Percentiles rank a stretch among this genome's conserved stretches.
Conservation (phyloP, 2,888 invertebrate genomes). For the Hartigia nigra region DNA sequence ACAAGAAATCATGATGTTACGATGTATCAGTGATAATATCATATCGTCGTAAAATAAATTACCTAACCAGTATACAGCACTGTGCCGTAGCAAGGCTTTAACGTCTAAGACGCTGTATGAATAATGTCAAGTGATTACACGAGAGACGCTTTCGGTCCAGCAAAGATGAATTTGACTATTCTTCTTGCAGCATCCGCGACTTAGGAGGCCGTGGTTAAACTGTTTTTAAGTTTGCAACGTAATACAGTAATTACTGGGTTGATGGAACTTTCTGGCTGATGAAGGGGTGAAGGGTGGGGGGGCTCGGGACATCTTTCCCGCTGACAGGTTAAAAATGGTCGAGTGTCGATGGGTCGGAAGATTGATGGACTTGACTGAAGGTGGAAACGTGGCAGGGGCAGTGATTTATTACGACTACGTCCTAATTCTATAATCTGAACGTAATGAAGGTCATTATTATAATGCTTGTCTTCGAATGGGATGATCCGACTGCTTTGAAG, state of each 20-base stretch:
- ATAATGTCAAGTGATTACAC: neutral
- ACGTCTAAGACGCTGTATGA: neutral
- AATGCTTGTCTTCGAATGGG: constrained; percentile 59
- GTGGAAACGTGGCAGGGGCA: constrained; percentile 17
- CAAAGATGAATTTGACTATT: neutral
- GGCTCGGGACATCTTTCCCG: neutral
- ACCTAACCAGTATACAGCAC: neutral
- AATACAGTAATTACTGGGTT: constrained; percentile 1
- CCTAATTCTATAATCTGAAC: constrained; percentile 60
- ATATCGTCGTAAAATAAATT: neutral
- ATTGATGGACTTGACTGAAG: neutral
- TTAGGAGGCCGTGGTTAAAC: neutral
- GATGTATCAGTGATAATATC: neutral
- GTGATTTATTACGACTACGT: constrained; percentile 57
- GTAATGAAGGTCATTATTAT: constrained; percentile 61
- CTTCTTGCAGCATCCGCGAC: neutral
- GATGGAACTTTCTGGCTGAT: too few relatives aligned
- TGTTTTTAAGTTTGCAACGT: constrained; percentile 8
- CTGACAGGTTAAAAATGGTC: constrained; percentile 9
- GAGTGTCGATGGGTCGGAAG: constrained; percentile 5
- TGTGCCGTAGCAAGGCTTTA: neutral
- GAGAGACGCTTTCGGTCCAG: neutral
- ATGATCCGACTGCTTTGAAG: constrained; percentile 41
- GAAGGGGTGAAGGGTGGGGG: neutral
- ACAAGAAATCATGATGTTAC: neutral